Conservation (phyloP, 2,888 invertebrate genomes). For the Folsomia manolachei region DNA sequence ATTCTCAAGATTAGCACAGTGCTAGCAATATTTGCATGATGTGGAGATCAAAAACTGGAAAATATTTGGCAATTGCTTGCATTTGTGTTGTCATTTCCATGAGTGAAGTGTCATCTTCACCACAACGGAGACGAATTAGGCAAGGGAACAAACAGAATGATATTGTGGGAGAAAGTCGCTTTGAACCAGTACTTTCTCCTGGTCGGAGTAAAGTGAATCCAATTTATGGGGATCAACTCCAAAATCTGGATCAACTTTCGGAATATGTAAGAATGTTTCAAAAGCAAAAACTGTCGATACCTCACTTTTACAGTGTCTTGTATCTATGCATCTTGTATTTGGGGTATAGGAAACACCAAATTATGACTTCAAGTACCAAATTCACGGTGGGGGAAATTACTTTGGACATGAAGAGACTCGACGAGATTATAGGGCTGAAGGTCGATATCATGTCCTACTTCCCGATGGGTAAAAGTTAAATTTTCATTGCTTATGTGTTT, state of each 20-base stretch:
- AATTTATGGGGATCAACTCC: background rate
- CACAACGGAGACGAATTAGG: background rate
- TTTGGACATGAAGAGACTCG: slow-evolving; percentile 43
- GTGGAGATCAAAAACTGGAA: background rate
- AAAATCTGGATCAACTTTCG: background rate
- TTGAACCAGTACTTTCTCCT: background rate
- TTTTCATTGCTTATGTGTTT: too few species aligned
- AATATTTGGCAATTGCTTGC: background rate
- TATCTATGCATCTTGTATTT: background rate
- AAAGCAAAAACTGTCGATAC: background rate
- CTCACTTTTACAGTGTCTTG: background rate
- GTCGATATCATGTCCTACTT: slow-evolving; percentile 41
- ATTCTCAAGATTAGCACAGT: too few species aligned
- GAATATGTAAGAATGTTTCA: background rate
- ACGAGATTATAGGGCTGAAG: slow-evolving; percentile 28
- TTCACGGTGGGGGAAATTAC: slow-evolving; percentile 42
- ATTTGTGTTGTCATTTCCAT: background rate
- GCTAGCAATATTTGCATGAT: too few species aligned
- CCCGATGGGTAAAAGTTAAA: slow-evolving; percentile 34
- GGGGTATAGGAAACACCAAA: slow-evolving; percentile 38
- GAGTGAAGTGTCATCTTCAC: background rate
- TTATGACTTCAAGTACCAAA: slow-evolving; percentile 45
- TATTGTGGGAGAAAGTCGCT: background rate
- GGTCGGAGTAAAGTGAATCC: background rate
- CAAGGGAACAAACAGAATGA: too few species aligned